A percentile compares a stretch with the other conserved stretches of the same genome.
phyloP scores from a whole-genome alignment of 1,140 invertebrate genomes.

The Drosophila mauritiana region DNA sequence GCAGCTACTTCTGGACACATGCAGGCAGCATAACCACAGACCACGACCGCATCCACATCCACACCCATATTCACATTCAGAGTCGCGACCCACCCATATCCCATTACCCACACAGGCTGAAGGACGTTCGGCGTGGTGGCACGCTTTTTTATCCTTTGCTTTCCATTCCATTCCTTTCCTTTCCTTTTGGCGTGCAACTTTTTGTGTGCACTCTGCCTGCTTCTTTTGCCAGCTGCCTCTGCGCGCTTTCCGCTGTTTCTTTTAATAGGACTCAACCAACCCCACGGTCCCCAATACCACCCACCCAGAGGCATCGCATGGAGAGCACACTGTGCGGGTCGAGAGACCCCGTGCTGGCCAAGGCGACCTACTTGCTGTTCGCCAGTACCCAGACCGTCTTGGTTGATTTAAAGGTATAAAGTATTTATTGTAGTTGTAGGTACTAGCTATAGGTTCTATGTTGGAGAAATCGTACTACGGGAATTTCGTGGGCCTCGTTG shows the following conservation, averaged over 20 bases:
- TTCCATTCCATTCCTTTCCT: neutral
- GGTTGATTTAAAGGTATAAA: neutral
- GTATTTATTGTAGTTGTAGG: constrained; percentile 8
- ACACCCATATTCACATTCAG: neutral
- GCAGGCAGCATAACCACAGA: constrained; percentile 33
- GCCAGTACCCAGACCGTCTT: neutral
- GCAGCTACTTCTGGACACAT: constrained; percentile 61
- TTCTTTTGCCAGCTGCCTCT: constrained; percentile 53
- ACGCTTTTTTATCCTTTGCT: constrained; percentile 56
- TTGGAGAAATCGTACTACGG: constrained; percentile 18
- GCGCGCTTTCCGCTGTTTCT: constrained; percentile 33
- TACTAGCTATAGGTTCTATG: neutral
- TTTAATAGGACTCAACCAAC: constrained; percentile 22
- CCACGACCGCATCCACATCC: constrained; percentile 2
- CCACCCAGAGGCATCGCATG: neutral
- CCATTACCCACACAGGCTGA: constrained; percentile 44
- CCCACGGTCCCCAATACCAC: neutral
- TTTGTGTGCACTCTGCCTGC: constrained; percentile 13
- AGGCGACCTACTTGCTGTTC: neutral
- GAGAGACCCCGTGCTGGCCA: neutral
- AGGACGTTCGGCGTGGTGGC: constrained; percentile 53
- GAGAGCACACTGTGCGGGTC: neutral
- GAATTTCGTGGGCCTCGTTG: neutral
- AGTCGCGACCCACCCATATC: constrained; percentile 5
- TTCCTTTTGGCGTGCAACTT: constrained; percentile 59